These are phyloP conservation scores for Nycticryphes semicollaris DNA, from an alignment of 2,113 vertebrate genomes.

Conservation along the genomic window DNA sequence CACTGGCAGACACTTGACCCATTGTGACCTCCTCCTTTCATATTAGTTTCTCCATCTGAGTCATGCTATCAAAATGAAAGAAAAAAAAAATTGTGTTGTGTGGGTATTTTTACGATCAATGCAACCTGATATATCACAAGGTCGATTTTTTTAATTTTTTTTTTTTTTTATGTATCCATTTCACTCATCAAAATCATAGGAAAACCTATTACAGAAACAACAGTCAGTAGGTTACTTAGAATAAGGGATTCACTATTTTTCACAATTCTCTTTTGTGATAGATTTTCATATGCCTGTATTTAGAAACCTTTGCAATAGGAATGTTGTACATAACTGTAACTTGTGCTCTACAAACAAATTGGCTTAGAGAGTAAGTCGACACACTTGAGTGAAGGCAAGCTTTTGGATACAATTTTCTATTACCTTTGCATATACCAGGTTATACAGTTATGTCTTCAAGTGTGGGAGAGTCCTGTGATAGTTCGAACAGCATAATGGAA, in stretches of 20 bases:
- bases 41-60: not conserved
- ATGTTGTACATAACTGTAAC: not conserved
- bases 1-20: not conserved
- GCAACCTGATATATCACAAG: not conserved
- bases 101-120: not conserved
- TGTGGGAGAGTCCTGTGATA: not conserved
- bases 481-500: not conserved
- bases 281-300: not conserved
- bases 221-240: not conserved
- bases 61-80: not conserved
- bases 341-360: not conserved
- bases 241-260: not conserved
- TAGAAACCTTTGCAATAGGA: not conserved
- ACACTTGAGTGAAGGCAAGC: not conserved
- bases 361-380: not conserved
- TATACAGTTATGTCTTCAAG: not conserved
- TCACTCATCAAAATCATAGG: not conserved
- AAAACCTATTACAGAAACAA: not conserved
- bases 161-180: not conserved
- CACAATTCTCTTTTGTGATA: not conserved
- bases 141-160: not conserved
- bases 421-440: not conserved
- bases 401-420: not conserved
- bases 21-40: not conserved
- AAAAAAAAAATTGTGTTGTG: not conserved